Evolutionary conservation across 1,140 invertebrate species (phyloP).

Genomic region (Bombus waltoni): DNA sequence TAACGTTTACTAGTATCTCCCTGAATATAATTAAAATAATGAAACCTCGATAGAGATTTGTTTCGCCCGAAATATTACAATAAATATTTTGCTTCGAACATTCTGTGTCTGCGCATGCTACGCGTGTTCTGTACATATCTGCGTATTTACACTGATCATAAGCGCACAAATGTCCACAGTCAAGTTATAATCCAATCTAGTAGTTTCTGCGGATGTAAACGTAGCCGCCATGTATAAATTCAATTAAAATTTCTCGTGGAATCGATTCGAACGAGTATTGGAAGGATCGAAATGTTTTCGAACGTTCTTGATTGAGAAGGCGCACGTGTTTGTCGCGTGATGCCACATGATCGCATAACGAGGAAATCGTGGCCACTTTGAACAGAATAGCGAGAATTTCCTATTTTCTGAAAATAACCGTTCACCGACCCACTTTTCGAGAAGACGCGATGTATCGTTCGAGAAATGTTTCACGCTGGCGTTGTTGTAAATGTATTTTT

Average conservation of each 20-base stretch:
- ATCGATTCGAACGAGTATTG: not conserved
- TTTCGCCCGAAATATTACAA: too few relatives aligned
- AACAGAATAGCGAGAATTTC: not conserved
- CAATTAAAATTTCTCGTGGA: not conserved
- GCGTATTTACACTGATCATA: not conserved
- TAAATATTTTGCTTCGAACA: too few relatives aligned
- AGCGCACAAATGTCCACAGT: too few relatives aligned
- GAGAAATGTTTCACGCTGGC: not conserved
- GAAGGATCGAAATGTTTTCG: not conserved
- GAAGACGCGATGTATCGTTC: not conserved
- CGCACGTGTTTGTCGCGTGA: not conserved
- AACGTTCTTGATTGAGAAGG: not conserved
- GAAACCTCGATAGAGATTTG: too few relatives aligned
- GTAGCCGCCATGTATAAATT: not conserved
- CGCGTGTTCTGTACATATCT: too few relatives aligned
- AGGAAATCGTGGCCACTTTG: not conserved
- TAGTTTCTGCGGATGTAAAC: not conserved
- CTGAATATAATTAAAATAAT: too few relatives aligned
- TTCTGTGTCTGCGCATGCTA: too few relatives aligned
- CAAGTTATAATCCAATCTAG: not conserved
- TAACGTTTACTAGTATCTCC: too few relatives aligned
- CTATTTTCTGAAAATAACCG: constrained; percentile 15
- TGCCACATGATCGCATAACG: not conserved
- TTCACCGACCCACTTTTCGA: not conserved
- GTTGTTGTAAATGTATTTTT: constrained; percentile 13